phyloP scores from a whole-genome alignment of 1,140 invertebrate genomes.

The honey bee (Apis mellifera) region DNA sequence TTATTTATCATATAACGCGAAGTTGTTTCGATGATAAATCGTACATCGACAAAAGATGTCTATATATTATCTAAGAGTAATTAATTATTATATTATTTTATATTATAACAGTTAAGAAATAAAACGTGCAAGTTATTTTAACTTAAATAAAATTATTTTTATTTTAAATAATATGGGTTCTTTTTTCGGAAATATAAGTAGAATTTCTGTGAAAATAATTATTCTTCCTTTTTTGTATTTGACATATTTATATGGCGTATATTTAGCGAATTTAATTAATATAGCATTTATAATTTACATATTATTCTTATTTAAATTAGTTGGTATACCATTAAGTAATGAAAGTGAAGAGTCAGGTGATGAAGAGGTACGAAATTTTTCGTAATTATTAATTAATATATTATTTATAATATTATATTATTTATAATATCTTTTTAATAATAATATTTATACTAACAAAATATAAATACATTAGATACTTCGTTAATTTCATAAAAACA shows the following conservation, averaged over 20 bases:
- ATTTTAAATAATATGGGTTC: slow-evolving; percentile 9
- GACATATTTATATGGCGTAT: slow-evolving; percentile 46
- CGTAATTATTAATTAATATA: no score
- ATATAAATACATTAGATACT: background rate
- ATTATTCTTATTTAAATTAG: slow-evolving; percentile 15
- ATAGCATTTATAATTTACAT: slow-evolving; percentile 33
- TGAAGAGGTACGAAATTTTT: slow-evolving; percentile 33
- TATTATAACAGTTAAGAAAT: background rate
- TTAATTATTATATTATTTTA: background rate
- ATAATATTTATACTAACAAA: background rate
- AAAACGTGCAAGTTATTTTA: background rate
- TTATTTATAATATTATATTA: no score
- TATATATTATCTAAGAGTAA: background rate
- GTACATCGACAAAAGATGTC: background rate
- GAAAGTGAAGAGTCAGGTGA: background rate
- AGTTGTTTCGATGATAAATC: background rate
- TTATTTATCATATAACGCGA: background rate
- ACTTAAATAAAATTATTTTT: background rate
- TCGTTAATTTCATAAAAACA: background rate
- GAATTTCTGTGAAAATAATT: slow-evolving; percentile 44
- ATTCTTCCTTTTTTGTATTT: slow-evolving; percentile 56
- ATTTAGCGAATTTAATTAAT: slow-evolving; percentile 41
- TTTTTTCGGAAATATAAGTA: slow-evolving; percentile 49
- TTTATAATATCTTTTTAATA: no score
- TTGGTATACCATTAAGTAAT: background rate